Base-by-base conservation (phyloP, 1,140 invertebrate genomes). In the Tetragonula clypearis region DNA sequence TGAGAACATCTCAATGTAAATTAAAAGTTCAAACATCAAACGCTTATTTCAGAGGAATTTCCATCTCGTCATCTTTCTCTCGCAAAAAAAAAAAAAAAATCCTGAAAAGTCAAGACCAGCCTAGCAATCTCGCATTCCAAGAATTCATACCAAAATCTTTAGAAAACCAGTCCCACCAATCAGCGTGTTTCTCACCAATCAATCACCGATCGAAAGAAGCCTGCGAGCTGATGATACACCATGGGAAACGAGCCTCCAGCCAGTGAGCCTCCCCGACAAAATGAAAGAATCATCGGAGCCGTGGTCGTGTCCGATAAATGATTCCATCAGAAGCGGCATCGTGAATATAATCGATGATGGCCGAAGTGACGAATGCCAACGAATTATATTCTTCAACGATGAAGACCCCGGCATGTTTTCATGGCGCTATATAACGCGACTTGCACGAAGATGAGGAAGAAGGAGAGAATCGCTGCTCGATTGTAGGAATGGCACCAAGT, bases 321-420 rank as follows among this genome's bases (percentile, higher is more conserved):
- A 58, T 71, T 69, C 65, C 66, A 78, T 58, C 58, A 41, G 1
- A 79, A 69, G 14, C 26, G 19, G 21, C 23, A 23, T 35, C 41
- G 26, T 21, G 71, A 19, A 14, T 62, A 35, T 65, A 75, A 74
- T 65, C 58, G 80, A 66, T 41, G 80, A 82, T 75, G 49, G 71
- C 26, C 71, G 0, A 66, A 74, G 49, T 82, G 71, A 75, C 80
- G 74, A 69, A 83, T 60, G 65, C 17, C 65, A 35, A 83, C 49
- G 65, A 83, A 65, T 66, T 58, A 30, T 30, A 60, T 58, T 60
- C 30, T 26, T 14, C 6, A 68, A 79, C 41, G 56, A 30, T 30
- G 30, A 26, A n/a, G 49, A 14, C 8, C 74, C 12, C 8, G 23
- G 8, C 11, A 68, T 55, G 74, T 78, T 78, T 26, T 60, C 82